Evolutionary conservation across 2,113 vertebrate genomes (phyloP).

Genomic region (Craseonycteris thonglongyai): DNA sequence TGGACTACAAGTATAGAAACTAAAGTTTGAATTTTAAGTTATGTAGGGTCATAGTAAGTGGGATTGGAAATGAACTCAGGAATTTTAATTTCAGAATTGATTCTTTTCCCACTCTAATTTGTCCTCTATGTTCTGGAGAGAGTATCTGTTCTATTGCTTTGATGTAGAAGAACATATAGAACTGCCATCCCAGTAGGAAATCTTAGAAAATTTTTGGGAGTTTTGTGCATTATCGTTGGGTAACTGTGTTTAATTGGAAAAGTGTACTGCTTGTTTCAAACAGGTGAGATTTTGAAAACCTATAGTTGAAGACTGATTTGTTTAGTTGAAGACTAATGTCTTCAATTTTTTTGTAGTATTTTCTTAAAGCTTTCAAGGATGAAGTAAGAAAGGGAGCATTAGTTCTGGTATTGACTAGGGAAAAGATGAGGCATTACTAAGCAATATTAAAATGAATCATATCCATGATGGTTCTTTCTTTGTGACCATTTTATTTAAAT

Average conservation of each 20-base stretch:
- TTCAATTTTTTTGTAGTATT: neutral
- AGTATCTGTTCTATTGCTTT: neutral
- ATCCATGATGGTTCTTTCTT: neutral
- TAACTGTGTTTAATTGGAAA: neutral
- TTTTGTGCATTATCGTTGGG: neutral
- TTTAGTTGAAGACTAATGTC: neutral
- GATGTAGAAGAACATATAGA: neutral
- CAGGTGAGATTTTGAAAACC: neutral
- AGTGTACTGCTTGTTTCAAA: neutral
- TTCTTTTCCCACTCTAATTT: neutral
- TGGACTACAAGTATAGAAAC: neutral
- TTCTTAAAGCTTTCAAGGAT: neutral
- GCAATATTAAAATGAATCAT: neutral
- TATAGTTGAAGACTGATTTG: neutral
- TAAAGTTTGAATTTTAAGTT: neutral
- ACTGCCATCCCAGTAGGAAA: neutral
- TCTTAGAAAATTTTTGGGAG: neutral
- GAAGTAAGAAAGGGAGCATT: neutral
- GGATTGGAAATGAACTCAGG: neutral
- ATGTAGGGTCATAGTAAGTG: neutral
- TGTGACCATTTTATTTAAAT: neutral
- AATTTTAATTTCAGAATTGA: slow-evolving; percentile 17
- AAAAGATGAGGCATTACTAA: neutral
- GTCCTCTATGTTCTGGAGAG: neutral
- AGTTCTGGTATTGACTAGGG: neutral